A percentile compares a stretch with the other conserved stretches of the same genome.
Conservation (phyloP, 2,113 vertebrate genomes). For the Malurus alboscapulatus region DNA sequence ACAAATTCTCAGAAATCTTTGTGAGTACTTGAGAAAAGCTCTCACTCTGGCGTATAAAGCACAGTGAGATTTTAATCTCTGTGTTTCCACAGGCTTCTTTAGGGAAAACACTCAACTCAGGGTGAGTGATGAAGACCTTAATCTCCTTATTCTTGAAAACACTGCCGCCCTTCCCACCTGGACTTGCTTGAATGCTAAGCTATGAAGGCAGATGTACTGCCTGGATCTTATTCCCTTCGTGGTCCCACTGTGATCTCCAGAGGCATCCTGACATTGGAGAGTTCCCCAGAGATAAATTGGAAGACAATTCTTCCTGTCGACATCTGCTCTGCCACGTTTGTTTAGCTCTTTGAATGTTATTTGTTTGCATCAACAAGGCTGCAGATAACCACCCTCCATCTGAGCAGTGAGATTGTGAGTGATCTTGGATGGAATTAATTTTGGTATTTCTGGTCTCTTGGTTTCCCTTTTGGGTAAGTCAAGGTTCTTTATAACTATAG, state of each 20-base stretch:
- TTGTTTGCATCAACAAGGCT: background rate
- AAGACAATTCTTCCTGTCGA: conserved; percentile 35
- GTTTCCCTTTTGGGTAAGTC: background rate
- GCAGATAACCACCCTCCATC: background rate
- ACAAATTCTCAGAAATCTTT: conserved; percentile 35
- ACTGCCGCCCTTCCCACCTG: background rate
- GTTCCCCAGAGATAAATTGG: background rate
- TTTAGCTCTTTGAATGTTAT: background rate
- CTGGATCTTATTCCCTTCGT: background rate
- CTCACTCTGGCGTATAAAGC: background rate
- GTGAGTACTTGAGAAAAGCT: conserved; percentile 25
- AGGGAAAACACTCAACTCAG: background rate
- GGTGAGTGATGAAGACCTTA: background rate
- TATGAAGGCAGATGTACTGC: background rate
- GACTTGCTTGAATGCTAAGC: background rate
- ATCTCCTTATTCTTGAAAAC: background rate
- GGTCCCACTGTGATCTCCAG: background rate
- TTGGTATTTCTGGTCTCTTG: conserved; percentile 35
- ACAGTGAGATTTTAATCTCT: conserved; percentile 9
- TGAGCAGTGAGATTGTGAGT: background rate
- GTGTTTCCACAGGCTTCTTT: conserved; percentile 18
- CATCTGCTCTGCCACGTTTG: conserved; percentile 32
- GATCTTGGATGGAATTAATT: conserved; percentile 42
- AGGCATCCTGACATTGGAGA: background rate
- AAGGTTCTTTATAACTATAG: conserved; percentile 21